Base-by-base conservation (phyloP, 2,113 vertebrate genomes). In the Delphinus delphis region DNA sequence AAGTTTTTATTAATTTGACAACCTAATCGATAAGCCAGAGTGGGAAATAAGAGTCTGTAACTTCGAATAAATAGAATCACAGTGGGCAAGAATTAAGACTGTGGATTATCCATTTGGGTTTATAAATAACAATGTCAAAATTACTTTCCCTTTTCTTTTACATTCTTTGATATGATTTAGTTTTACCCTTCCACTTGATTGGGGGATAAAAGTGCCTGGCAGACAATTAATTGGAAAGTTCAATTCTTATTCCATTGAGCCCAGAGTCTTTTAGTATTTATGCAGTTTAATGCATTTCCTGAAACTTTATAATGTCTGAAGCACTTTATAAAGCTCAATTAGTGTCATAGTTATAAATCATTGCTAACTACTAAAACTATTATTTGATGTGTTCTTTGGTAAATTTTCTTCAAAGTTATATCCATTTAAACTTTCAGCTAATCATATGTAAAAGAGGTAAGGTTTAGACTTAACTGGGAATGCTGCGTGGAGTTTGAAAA, bases 341-440 rank as follows among this genome's bases (percentile, higher is more conserved):
- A 96, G 21, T 93, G 95, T 92, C 73, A 97, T 9, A 85, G 58
- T 81, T 97, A 88, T 65, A 96, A 94, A 96, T 94, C 44, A 88
- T 83, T 93, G 55, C 88, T 94, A 96, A 88, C 5, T 68, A 81
- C 14, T 53, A 65, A 77, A 79, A 79, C 67, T n/a, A 31, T 88
- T 92, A 79, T 77, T 97, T 97, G 67, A 85, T 85, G 2, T 71
- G 7, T 77, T 92, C 82, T 96, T 96, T 95, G 53, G 88, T 92
- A 90, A 88, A 62, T 74, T 86, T 82, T 86, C 41, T 84, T 93
- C 36, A 96, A 88, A 80, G 23, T 76, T 90, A 28, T 81, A 90
- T 63, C 31, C 44, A 96, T 62, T 96, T 96, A 96, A 92, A 92
- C 11, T 89, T 95, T 68, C 33, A 84, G 18, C 4, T 92, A 89